Base-by-base conservation (phyloP, 1,140 invertebrate species). In the Drosophila subpulchrella region DNA sequence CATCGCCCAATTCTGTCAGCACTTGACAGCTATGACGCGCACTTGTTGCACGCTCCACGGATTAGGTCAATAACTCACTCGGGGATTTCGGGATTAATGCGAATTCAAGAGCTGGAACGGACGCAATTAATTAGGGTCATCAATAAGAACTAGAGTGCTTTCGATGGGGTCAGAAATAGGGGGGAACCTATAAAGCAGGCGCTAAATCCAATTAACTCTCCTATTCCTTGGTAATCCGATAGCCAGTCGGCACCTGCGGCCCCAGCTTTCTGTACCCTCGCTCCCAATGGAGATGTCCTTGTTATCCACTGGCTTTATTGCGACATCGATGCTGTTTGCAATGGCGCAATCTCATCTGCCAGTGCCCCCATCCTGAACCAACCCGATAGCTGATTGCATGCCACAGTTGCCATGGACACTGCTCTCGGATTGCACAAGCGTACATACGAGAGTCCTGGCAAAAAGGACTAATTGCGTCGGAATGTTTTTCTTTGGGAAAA, bases 151-250 rank as follows among this genome's bases (percentile, higher is more conserved):
- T 24, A 36, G 44, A 55, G 38, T 55, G 32, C 47, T 6, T 15
- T 11, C 10, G 15, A 51, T 20, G 17, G 38, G 38, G 48, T 74
- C 15, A n/a, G 48, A 11, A 34, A 53, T 58, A 46, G 54, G 63
- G 17, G 39, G 42, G 46, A 17, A 38, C 38, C 70, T 53, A 67
- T 73, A 74, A 88, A 56, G 59, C 63, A 67, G 76, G 75, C 67
- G 67, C 30, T 47, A 83, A 74, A 77, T 63, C 75, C 75, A 88
- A 88, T 88, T 83, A 83, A 61, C 54, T 70, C 53, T 55, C 76
- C 34, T 56, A 46, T 42, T 67, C 41, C 41, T 55, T 39, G 56
- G 83, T 57, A 79, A 88, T 48, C 39, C 48, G 56, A 76, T 82
- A 88, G 61, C 39, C 17, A 32, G 11, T 46, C 42, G 17, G 36